Evolutionary conservation across 2,797 vertebrate species (phyloP).

Genomic region (Phoeniculus purpureus): DNA sequence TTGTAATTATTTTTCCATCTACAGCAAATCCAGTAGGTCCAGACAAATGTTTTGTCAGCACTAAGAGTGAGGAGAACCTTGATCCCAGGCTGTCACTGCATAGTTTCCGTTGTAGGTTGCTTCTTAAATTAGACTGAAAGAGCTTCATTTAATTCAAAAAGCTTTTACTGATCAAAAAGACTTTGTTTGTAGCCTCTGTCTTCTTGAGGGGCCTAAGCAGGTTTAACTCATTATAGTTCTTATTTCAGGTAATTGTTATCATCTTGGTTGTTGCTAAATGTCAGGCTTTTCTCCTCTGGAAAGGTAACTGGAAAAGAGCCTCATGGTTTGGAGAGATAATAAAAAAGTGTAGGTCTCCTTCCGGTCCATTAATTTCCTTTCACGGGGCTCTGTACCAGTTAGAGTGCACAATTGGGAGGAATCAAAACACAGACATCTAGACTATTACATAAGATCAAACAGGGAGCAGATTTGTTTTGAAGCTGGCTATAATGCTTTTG

Average conservation of each 20-base stretch:
- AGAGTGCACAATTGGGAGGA: constrained; percentile 10
- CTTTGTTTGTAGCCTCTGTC: background rate
- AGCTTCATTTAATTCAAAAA: background rate
- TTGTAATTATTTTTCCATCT: background rate
- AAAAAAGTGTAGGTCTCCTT: background rate
- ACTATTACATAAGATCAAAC: background rate
- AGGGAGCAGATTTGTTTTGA: background rate
- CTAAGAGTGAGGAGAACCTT: background rate
- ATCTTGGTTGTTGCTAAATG: background rate
- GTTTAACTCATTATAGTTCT: background rate
- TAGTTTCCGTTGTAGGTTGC: background rate
- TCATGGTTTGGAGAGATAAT: background rate
- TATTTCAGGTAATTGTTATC: background rate
- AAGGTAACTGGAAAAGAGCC: background rate
- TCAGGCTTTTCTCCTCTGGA: background rate
- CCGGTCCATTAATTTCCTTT: constrained; percentile 35
- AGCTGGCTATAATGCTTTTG: background rate
- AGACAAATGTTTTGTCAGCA: background rate
- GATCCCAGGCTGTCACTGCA: background rate
- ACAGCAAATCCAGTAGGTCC: background rate
- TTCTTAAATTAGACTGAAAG: background rate
- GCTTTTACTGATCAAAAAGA: background rate
- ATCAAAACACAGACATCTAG: constrained; percentile 2
- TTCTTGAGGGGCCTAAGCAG: background rate
- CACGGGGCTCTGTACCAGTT: background rate